Evolutionary conservation across 2,797 vertebrate genomes (phyloP).

Genomic region (Pseudomugil tenellus): DNA sequence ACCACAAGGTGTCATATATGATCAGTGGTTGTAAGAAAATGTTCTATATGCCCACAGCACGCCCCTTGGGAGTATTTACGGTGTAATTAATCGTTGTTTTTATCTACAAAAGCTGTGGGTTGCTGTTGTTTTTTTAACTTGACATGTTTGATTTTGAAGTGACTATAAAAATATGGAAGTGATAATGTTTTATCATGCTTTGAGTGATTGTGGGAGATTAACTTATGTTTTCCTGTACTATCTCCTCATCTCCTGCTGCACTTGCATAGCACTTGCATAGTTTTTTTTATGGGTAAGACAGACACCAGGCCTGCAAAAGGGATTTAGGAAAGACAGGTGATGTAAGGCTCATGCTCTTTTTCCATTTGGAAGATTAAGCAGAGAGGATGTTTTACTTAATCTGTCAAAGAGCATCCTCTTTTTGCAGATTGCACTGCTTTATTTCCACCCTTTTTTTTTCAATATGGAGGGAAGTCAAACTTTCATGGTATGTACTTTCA

Average conservation of each 20-base stretch:
- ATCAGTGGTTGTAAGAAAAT: conserved; percentile 20
- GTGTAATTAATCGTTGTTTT: neutral
- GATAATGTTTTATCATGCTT: neutral
- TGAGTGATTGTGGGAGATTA: too few relatives aligned
- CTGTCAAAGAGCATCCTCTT: conserved; percentile 38
- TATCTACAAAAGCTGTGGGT: neutral
- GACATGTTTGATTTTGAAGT: neutral
- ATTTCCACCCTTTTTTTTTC: neutral
- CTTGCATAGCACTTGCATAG: conserved; percentile 22
- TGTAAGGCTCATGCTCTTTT: conserved; percentile 31
- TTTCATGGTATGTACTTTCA: neutral
- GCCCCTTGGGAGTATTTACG: neutral
- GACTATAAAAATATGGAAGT: neutral
- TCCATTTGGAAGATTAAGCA: conserved; percentile 20
- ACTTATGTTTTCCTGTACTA: conserved; percentile 1
- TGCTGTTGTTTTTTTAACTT: neutral
- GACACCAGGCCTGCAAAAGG: conserved; percentile 37
- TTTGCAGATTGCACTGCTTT: conserved; percentile 8
- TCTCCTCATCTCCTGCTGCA: conserved; percentile 36
- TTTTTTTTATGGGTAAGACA: conserved; percentile 30
- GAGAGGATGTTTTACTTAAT: conserved; percentile 46
- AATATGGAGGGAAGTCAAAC: conserved; percentile 14
- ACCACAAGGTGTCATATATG: conserved; percentile 76
- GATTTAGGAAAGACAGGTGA: conserved; percentile 43
- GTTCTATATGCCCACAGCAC: neutral